phyloP scores from a whole-genome alignment of 2,113 vertebrate genomes.

The Manacus vitellinus region DNA sequence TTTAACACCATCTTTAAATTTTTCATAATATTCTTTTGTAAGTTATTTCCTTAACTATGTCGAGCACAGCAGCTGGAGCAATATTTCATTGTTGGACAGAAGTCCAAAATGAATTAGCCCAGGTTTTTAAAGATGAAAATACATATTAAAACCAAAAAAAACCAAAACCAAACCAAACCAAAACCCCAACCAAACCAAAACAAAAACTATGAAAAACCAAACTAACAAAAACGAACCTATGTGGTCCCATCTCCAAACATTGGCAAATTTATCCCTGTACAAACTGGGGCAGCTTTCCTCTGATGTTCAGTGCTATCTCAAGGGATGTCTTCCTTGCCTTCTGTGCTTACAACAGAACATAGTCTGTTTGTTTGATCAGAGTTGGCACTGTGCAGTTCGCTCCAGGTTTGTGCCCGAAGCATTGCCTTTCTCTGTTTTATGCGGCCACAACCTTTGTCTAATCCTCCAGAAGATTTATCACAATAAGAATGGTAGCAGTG shows the following conservation, averaged over 20 bases:
- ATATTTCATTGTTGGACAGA: not conserved
- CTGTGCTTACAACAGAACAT: constrained; percentile 8
- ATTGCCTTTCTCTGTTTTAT: constrained; percentile 21
- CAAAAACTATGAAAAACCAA: not conserved
- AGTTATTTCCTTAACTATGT: not conserved
- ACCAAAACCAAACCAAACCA: not conserved
- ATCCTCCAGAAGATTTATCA: constrained; percentile 23
- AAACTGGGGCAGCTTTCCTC: not conserved
- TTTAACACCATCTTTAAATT: not conserved
- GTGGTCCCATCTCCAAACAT: not conserved
- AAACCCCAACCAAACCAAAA: not conserved
- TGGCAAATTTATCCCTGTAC: not conserved
- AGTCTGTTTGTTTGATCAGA: constrained; percentile 26
- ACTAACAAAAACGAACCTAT: not conserved
- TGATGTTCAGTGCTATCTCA: not conserved
- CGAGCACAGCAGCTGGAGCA: not conserved
- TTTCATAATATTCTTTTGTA: not conserved
- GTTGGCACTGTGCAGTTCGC: not conserved
- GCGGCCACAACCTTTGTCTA: constrained; percentile 30
- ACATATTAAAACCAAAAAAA: fast-evolving
- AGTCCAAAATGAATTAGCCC: not conserved
- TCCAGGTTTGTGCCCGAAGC: not conserved
- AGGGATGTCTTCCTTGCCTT: not conserved
- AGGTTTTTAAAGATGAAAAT: not conserved
- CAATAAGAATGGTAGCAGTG: constrained; percentile 22